Base-by-base conservation (phyloP, 2,113 vertebrate species). In the Silurus meridionalis region DNA sequence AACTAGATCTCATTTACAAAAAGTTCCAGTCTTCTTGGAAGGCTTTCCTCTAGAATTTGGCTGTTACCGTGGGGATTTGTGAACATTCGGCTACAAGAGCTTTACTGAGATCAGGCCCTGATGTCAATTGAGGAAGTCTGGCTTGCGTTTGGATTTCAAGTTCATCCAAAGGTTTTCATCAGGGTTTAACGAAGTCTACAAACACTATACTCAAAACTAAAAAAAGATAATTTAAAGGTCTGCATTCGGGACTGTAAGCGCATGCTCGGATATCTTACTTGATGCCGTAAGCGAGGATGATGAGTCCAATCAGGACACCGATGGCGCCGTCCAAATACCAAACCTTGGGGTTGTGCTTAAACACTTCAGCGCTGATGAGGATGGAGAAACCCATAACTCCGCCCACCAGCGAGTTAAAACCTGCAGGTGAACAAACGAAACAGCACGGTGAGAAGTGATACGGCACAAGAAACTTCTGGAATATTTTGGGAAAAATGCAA, bases 381-480 rank as follows among this genome's bases (percentile, higher is more conserved):
- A 99, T 99, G 91, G 98, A 98, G 95, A 99, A 99, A 8, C 97
- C 98, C 98, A 99, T 99, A 90, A 99, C 84, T 0, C 96, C 97
- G 0, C 98, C 98, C 15, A 99, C 96, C 66, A 99, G 94, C 23
- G 98, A 99, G 94, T 99, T 99, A 90, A 99, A 99, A 52, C 97
- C 98, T 99, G 91, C 2, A 89, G 81, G 79, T 28, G 66, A 61
- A 78, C 53, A 46, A 82, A 77, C 8, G 58, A 37, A 37, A 19
- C 50, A 74, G 55, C 17, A 46, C 78, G 61, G 37, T 67, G 55
- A n/a, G 58, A 67, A 8, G 13, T 37, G 37, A 37, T 37, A 2
- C 37, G 37, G 37, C 37, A 37, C 37, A 37, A 37, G 37, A 37
- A 37, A 37, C 37, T 37, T 37, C 37, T 37, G 37, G 37, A 37